Conservation (phyloP, 2,888 invertebrate genomes). For the Allophyes oxyacanthae region DNA sequence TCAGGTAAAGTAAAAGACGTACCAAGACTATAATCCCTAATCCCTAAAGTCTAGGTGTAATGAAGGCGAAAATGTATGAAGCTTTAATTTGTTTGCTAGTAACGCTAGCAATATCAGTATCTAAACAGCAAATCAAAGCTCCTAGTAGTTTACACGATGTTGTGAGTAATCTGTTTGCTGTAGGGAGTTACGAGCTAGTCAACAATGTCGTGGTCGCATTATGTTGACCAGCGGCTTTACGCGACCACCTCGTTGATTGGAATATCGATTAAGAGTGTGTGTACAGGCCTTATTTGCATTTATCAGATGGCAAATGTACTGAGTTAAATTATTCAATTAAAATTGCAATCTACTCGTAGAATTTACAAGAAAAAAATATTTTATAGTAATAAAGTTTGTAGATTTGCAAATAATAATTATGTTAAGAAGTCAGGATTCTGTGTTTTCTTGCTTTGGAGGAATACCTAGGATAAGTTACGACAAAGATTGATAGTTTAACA, state of each 20-base stretch:
- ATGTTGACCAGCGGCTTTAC: constrained; percentile 51
- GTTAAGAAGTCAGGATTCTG: no score
- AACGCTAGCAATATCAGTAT: constrained; percentile 6
- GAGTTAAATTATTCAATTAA: not conserved
- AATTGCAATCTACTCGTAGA: no score
- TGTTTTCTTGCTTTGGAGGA: no score
- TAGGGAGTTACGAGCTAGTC: constrained; percentile 52
- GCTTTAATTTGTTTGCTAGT: not conserved
- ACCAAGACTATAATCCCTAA: no score
- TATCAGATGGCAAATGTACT: constrained; percentile 2
- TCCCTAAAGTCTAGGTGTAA: no score
- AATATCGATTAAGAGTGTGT: constrained; percentile 53
- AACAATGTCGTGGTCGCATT: constrained; percentile 47
- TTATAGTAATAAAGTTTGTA: no score
- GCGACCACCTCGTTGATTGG: constrained; percentile 51
- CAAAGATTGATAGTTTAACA: no score
- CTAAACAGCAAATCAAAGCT: constrained; percentile 36
- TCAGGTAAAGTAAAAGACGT: no score
- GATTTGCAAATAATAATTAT: no score
- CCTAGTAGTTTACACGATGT: constrained; percentile 35
- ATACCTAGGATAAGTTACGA: no score
- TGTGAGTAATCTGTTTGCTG: constrained; percentile 42
- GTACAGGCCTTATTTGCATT: constrained; percentile 18
- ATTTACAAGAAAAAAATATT: no score
- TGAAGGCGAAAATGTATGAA: no score